These are phyloP conservation scores for Esperia sulphurella DNA, from an alignment of 2,888 invertebrate genomes.

Conservation along the genomic window DNA sequence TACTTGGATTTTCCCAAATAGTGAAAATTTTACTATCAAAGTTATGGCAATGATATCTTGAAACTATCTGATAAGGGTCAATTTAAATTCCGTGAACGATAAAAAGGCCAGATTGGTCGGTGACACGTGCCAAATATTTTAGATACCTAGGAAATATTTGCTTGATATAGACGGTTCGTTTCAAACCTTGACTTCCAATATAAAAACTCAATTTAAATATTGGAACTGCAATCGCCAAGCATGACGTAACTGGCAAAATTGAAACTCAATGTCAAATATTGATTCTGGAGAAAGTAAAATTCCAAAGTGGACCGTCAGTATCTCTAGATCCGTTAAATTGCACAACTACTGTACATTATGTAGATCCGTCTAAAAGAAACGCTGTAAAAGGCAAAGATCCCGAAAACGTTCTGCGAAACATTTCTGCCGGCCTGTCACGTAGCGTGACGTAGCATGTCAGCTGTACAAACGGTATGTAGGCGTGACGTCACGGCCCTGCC, in stretches of 20 bases:
- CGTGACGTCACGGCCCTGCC: constrained; percentile 40
- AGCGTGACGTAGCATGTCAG: constrained; percentile 26
- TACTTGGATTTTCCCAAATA: background rate
- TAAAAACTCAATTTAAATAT: no score
- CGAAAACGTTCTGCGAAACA: constrained; percentile 21
- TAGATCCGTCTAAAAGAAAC: no score
- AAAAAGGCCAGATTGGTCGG: background rate
- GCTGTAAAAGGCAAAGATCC: constrained; percentile 12
- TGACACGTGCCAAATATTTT: background rate
- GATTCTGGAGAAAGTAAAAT: background rate
- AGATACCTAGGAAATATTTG: background rate
- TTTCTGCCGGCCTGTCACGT: constrained; percentile 32
- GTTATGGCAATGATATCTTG: background rate
- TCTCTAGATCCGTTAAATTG: background rate
- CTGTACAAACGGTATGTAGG: constrained; percentile 32
- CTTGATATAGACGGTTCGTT: no score
- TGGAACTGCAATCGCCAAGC: no score
- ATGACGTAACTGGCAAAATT: background rate
- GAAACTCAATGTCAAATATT: background rate
- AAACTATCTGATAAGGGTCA: constrained; percentile 1
- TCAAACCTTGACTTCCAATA: no score
- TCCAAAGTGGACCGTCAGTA: background rate
- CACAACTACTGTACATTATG: background rate
- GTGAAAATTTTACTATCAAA: background rate
- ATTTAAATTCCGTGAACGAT: background rate